Base-by-base conservation (phyloP, 2,888 invertebrate species). In the Chymomyza caudatula region DNA sequence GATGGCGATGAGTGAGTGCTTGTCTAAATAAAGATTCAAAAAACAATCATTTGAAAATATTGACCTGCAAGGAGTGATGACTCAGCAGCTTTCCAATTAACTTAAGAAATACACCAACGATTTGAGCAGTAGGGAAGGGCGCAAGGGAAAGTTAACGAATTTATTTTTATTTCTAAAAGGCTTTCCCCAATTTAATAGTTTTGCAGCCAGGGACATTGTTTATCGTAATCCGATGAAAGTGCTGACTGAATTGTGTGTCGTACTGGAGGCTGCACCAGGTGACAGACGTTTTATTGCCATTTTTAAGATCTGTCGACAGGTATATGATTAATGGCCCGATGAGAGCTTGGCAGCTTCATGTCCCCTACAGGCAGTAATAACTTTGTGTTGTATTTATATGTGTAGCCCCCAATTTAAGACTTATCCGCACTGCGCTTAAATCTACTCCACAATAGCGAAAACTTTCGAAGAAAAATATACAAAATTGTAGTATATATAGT, bases 231-330 rank as follows among this genome's bases (percentile, higher is more conserved):
- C 69, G 65, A 70, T 77, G 74, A 71, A 77, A 76, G 74, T 78
- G 84, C 72, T 86, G 85, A 86, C 81, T 84, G 85, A 86, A 84
- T 86, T 87, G 86, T 87, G 82, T 78, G 82, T 37, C 29, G 29
- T 2, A 37, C 11, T 37, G 8, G 29, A 6, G 25, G 6, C 25
- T 37, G 29, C 29, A 11, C 11, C 29, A 37, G 29, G 29, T 37
- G 29, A 37, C 29, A 37, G 29, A 37, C 29, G 29, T 37, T 11
- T 37, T 11, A 37, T 37, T 1, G 29, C 29, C 29, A 11, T 11
- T 37, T 2, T 37, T 37, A 37, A 11, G 11, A 11, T 37, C 29
- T 37, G 29, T 11, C 29, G 29, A 37, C 29, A 37, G 29, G 29
- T 37, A 37, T 37, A 37, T 37, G 29, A 37, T 8, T 37, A 11